Percentiles rank a stretch among this genome's conserved stretches.
Conservation (phyloP, 2,888 invertebrate genomes). For the Zele albiditarsus region DNA sequence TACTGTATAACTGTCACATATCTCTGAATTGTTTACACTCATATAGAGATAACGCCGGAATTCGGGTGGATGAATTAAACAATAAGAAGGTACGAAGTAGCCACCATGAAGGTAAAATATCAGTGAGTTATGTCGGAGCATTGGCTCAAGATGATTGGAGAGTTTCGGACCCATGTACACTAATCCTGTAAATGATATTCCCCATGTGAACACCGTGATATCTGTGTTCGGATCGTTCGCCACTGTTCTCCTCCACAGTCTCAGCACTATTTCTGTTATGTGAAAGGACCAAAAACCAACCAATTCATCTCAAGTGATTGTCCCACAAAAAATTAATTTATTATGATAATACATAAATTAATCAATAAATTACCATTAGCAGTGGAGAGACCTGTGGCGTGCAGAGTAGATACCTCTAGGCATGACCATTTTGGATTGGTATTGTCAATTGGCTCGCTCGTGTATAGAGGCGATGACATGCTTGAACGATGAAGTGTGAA, state of each 20-base stretch:
- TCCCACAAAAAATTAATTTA: slow-evolving; percentile 6
- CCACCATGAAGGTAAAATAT: slow-evolving; percentile 93
- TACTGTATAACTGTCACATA: slow-evolving; percentile 83
- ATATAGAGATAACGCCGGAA: slow-evolving; percentile 67
- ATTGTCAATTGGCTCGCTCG: slow-evolving; percentile 83
- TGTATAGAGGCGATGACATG: slow-evolving; percentile 89
- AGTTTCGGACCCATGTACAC: slow-evolving; percentile 83
- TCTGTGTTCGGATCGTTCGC: slow-evolving; percentile 73
- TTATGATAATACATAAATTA: neutral
- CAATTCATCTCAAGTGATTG: slow-evolving; percentile 63
- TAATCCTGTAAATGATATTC: slow-evolving; percentile 88
- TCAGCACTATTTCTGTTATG: slow-evolving; percentile 65
- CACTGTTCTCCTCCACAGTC: slow-evolving; percentile 65
- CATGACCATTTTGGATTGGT: slow-evolving; percentile 88
- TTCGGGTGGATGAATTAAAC: slow-evolving; percentile 67
- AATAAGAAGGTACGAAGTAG: slow-evolving; percentile 81
- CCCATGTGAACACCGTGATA: slow-evolving; percentile 84
- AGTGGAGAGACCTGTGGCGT: slow-evolving; percentile 73
- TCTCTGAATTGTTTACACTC: slow-evolving; percentile 72
- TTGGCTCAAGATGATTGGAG: slow-evolving; percentile 78
- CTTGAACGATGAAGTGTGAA: slow-evolving; percentile 86
- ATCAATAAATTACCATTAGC: slow-evolving; percentile 65
- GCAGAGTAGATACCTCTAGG: slow-evolving; percentile 79
- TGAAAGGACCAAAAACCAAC: slow-evolving; percentile 60
- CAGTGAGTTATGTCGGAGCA: slow-evolving; percentile 82